phyloP scores from a whole-genome alignment of 2,888 invertebrate genomes.

The Drosophila tanythrix region DNA sequence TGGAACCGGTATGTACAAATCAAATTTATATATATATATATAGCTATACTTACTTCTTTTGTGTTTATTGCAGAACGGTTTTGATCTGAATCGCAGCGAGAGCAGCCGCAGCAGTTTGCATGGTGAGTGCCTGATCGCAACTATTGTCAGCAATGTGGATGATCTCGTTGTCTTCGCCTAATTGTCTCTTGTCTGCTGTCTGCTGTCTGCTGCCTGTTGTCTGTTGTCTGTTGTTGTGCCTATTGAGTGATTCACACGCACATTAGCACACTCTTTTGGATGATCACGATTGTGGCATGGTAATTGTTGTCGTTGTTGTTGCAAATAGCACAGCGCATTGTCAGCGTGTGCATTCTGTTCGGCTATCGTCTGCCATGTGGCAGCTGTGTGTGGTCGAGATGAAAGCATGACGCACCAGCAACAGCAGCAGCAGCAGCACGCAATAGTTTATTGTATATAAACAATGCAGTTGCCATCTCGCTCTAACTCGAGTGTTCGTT shows the following conservation, averaged over 20 bases:
- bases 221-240: slow-evolving; percentile 29
- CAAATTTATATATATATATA: neutral
- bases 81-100: slow-evolving; percentile 85
- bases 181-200: slow-evolving; percentile 24
- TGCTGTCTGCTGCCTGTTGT: neutral
- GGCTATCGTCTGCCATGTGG: slow-evolving; percentile 39
- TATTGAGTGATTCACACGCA: slow-evolving; percentile 52
- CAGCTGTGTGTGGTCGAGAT: slow-evolving; percentile 63
- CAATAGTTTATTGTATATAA: slow-evolving; percentile 38
- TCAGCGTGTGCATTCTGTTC: slow-evolving; percentile 37
- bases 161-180: slow-evolving; percentile 3
- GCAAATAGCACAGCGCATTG: slow-evolving; percentile 45
- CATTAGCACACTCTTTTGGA: slow-evolving; percentile 50
- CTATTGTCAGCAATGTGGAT: slow-evolving; percentile 28
- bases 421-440: slow-evolving; percentile 2
- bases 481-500: slow-evolving; percentile 21
- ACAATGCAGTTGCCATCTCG: slow-evolving; percentile 44
- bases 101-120: slow-evolving; percentile 62
- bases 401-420: slow-evolving; percentile 48
- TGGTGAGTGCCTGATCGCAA: slow-evolving; percentile 60
- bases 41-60: neutral
- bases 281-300: slow-evolving; percentile 49
- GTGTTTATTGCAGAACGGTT: slow-evolving; percentile 86
- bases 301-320: slow-evolving; percentile 42
- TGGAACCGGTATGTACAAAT: slow-evolving; percentile 87